These are phyloP conservation scores for Lipotes vexillifer DNA, from an alignment of 2,113 vertebrate genomes.

Conservation along the genomic window DNA sequence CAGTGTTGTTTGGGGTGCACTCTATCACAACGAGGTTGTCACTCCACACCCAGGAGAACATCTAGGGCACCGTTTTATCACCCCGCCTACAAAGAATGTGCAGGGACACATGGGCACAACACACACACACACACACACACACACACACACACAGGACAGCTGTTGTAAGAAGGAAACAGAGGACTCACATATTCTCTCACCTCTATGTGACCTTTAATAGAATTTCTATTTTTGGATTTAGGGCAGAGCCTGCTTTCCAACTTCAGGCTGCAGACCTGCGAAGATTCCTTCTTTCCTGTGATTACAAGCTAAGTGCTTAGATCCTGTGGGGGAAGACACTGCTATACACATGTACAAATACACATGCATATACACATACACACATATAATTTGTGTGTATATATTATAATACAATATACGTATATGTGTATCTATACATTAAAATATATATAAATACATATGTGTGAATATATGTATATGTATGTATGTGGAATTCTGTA, in stretches of 20 bases:
- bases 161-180: neutral
- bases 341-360: neutral
- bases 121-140: neutral
- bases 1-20: no score
- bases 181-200: neutral
- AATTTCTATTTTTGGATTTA: constrained; percentile 24
- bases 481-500: neutral
- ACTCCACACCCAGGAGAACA: neutral
- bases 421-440: neutral
- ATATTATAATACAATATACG: neutral
- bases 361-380: neutral
- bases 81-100: neutral
- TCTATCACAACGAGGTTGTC: neutral
- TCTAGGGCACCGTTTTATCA: neutral
- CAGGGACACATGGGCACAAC: fast-evolving
- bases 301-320: neutral
- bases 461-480: neutral
- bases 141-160: neutral
- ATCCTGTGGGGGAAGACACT: neutral
- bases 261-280: neutral
- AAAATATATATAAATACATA: neutral
- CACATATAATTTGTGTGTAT: neutral
- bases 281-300: neutral
- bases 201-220: neutral
- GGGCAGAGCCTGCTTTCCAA: neutral